Percentiles rank a stretch among this genome's conserved stretches.
Evolutionary conservation across 2,888 invertebrate species (phyloP).

Genomic region (Aphidius colemani): DNA sequence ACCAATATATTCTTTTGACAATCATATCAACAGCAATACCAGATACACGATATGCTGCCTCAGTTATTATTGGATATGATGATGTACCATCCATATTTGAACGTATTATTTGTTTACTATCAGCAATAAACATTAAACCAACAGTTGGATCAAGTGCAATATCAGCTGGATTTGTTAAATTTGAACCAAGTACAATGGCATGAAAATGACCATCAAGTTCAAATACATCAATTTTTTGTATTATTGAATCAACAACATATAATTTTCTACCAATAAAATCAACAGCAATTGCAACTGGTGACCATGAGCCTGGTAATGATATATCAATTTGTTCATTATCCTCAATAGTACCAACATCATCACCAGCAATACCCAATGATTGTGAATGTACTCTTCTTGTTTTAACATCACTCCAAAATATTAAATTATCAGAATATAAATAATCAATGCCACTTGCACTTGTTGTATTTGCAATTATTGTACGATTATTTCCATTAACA

Average conservation of each 20-base stretch:
- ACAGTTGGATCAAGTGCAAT: constrained; percentile 90
- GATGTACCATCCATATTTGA: constrained; percentile 95
- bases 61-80: constrained; percentile 80
- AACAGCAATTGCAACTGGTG: constrained; percentile 88
- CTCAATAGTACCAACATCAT: background rate
- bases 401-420: constrained; percentile 91
- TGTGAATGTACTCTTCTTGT: constrained; percentile 75
- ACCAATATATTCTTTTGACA: constrained; percentile 91
- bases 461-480: constrained; percentile 77
- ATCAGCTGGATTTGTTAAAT: constrained; percentile 88
- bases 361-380: constrained; percentile 42
- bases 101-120: constrained; percentile 80
- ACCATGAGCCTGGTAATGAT: constrained; percentile 82
- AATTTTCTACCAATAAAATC: constrained; percentile 98
- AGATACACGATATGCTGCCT: constrained; percentile 92
- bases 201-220: constrained; percentile 86
- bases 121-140: constrained; percentile 87
- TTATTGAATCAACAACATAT: constrained; percentile 90
- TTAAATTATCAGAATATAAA: constrained; percentile 74
- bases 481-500: constrained; percentile 68
- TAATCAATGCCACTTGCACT: constrained; percentile 86
- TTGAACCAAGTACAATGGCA: constrained; percentile 88
- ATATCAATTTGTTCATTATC: constrained; percentile 65
- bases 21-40: constrained; percentile 92
- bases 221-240: constrained; percentile 93